Percentiles rank a stretch among this genome's conserved stretches.
These are phyloP conservation scores for Apogon talboti DNA, from an alignment of 2,797 vertebrate genomes.

Conservation along the genomic window DNA sequence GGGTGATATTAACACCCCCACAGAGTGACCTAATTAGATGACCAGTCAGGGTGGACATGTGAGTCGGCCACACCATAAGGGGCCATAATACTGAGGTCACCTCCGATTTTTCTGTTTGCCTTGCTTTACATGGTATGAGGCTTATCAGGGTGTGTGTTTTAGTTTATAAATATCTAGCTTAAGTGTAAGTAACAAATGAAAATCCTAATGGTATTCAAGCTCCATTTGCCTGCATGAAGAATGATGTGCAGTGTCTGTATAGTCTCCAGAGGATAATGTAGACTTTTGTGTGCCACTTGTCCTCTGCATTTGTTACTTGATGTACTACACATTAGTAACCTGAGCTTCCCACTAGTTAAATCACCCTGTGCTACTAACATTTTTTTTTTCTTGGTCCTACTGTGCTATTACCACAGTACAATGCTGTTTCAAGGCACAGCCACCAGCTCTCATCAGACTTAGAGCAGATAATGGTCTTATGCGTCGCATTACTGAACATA, in stretches of 20 bases:
- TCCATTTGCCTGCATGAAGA: not conserved
- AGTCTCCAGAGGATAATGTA: not conserved
- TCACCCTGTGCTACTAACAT: slow-evolving; percentile 1
- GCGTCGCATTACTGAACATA: slow-evolving; percentile 44
- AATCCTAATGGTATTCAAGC: not conserved
- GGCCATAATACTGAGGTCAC: slow-evolving; percentile 41
- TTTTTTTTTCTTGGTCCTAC: slow-evolving; percentile 27
- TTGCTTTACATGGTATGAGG: slow-evolving; percentile 17
- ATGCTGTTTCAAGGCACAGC: not conserved
- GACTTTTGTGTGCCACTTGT: not conserved
- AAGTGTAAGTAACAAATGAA: not conserved
- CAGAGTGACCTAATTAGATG: slow-evolving; percentile 73
- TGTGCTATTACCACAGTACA: not conserved
- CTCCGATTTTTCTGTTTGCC: slow-evolving; percentile 31
- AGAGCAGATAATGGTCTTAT: slow-evolving; percentile 37
- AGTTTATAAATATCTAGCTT: slow-evolving; percentile 1
- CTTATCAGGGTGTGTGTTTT: not conserved
- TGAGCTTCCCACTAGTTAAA: not conserved
- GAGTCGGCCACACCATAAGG: slow-evolving; percentile 42
- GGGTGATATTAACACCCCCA: slow-evolving; percentile 54
- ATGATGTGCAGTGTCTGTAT: not conserved
- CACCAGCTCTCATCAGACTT: slow-evolving; percentile 26
- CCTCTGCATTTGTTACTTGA: not conserved
- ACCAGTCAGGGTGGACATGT: slow-evolving; percentile 42
- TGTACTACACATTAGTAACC: not conserved